These are phyloP conservation scores for Frankliniella intonsa DNA, from an alignment of 2,888 invertebrate genomes.

Conservation along the genomic window DNA sequence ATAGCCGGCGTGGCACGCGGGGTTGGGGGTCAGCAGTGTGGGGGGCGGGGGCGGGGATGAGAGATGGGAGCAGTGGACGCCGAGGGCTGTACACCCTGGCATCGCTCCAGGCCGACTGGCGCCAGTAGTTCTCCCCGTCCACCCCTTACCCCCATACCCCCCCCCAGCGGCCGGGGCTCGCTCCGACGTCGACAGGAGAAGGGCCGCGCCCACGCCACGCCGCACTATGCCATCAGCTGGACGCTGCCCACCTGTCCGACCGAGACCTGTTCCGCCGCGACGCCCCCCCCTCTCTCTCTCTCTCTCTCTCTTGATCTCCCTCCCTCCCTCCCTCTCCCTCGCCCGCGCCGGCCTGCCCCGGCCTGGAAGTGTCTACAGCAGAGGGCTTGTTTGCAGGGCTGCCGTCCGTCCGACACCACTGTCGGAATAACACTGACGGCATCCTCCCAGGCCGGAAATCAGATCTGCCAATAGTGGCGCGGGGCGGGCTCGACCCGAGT, in stretches of 20 bases:
- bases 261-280: too few relatives aligned
- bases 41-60: background rate
- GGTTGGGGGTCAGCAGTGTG: background rate
- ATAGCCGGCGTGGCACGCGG: too few relatives aligned
- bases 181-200: background rate
- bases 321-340: background rate
- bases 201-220: background rate
- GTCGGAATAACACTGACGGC: too few relatives aligned
- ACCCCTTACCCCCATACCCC: background rate
- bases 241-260: background rate
- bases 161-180: background rate
- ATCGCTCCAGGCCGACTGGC: background rate
- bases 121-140: background rate
- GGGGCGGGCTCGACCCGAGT: too few relatives aligned
- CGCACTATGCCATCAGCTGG: background rate
- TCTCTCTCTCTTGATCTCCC: background rate
- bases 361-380: too few relatives aligned
- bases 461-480: too few relatives aligned
- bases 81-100: background rate
- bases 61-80: too few relatives aligned
- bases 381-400: too few relatives aligned
- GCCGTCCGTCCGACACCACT: too few relatives aligned
- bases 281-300: background rate
- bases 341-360: background rate
- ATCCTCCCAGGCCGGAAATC: too few relatives aligned